Base-by-base conservation (phyloP, 2,888 invertebrate genomes). In the Mesorhabditis sp. region DNA sequence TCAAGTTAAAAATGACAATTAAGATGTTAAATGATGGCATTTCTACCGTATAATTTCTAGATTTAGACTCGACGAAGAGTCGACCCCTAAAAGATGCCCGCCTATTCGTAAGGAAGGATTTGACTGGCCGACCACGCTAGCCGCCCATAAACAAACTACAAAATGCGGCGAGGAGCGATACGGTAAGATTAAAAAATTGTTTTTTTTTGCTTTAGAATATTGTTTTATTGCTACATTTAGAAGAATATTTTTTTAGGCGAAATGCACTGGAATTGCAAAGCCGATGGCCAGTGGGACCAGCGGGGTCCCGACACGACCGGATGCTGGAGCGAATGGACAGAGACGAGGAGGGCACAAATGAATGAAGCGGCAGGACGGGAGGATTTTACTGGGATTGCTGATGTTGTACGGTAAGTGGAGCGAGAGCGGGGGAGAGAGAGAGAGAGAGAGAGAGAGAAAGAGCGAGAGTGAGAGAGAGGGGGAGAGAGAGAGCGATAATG, bases 261-360 rank as follows among this genome's bases (percentile, higher is more conserved):
- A n/a, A 79, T 80, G 41, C 68, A 75, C 50, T 79, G 82, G 79
- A 62, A 70, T 43, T 82, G 82, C 62, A 66, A 71, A 0, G 41
- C 62, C 5, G 70, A 72, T 0, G 82, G 82, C 6, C 42, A 69
- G 6, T 82, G 82, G 82, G 45, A 62, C 0, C 69, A 69, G 5
- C 62, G 70, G 4, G 41, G 65, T 58, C 76, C 78, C 4, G 75
- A 78, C 66, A 76, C 72, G 6, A 67, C 74, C 4, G 66, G 43
- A 5, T 78, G 78, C 41, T 70, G 66, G 42, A 75, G 75, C 50
- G 61, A 70, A 44, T 78, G 78, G 78, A 62, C 74, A 0, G 45
- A 62, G 1, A 42, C 66, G 2, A 67, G 67, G 13, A 62, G 43
- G n/a, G 65, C 62, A 10, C 58, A 44, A n/a, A 7, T 77, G 67